Evolutionary conservation across 2,113 vertebrate species (phyloP).

Genomic region (Thamnaconus septentrionalis): DNA sequence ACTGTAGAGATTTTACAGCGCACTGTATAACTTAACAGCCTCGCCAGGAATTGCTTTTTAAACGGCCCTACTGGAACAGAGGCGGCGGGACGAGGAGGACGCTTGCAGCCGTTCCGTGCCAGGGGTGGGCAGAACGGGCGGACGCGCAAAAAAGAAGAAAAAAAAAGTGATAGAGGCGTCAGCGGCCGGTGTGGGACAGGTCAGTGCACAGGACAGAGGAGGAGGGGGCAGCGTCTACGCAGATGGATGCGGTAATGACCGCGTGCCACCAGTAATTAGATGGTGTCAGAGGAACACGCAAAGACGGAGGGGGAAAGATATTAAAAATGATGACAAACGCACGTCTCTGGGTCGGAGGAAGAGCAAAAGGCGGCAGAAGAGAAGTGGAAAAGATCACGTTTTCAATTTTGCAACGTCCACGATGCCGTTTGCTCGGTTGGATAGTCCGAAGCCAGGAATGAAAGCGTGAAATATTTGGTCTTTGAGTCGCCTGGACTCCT

Average conservation of each 20-base stretch:
- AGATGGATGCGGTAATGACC: conserved; percentile 52
- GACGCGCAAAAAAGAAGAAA: neutral
- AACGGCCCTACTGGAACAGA: conserved; percentile 21
- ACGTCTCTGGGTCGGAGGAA: neutral
- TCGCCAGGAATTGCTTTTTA: conserved; percentile 33
- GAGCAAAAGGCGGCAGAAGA: conserved; percentile 1
- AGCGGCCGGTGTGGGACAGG: conserved; percentile 49
- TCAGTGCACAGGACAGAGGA: conserved; percentile 44
- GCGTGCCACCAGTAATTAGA: conserved; percentile 25
- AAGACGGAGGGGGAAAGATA: neutral
- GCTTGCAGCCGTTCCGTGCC: too few species aligned
- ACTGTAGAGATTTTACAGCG: conserved; percentile 63
- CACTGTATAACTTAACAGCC: conserved; percentile 56
- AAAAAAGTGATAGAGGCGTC: conserved; percentile 52
- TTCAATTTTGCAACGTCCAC: too few species aligned
- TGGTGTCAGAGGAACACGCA: conserved; percentile 8
- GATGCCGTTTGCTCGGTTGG: too few species aligned
- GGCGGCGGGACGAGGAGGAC: neutral
- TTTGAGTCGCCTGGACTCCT: too few species aligned
- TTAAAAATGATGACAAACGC: conserved; percentile 5
- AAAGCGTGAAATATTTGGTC: too few species aligned
- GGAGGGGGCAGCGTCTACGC: conserved; percentile 23
- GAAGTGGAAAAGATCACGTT: neutral
- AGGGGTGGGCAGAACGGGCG: too few species aligned
- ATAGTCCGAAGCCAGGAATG: too few species aligned